Percentiles rank a stretch among this genome's conserved stretches.
phyloP scores from a whole-genome alignment of 2,888 invertebrate species.

The Microplitis deprimator region DNA sequence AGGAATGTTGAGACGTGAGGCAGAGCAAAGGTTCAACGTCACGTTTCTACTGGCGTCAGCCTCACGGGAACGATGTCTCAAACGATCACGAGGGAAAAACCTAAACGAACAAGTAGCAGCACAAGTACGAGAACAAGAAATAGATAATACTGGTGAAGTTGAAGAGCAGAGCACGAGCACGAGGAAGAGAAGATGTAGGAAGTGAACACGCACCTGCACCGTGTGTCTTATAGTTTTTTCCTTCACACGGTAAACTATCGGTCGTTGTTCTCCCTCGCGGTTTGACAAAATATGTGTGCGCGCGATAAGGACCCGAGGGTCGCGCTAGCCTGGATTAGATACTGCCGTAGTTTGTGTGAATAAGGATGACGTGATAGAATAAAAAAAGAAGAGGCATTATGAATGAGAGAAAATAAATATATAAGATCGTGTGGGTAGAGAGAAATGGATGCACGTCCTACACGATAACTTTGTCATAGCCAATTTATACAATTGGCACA shows the following conservation, averaged over 20 bases:
- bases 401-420: conserved; percentile 4
- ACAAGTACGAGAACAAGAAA: conserved; percentile 44
- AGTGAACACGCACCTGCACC: conserved; percentile 54
- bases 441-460: conserved; percentile 25
- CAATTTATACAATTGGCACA: conserved; percentile 70
- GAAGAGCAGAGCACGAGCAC: conserved; percentile 33
- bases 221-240: conserved; percentile 16
- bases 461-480: conserved; percentile 70
- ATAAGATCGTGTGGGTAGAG: conserved; percentile 2
- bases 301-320: conserved; percentile 30
- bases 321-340: not conserved
- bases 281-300: conserved; percentile 54
- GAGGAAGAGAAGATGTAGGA: conserved; percentile 30
- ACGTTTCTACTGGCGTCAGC: conserved; percentile 57
- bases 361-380: conserved; percentile 33
- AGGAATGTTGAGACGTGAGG: conserved; percentile 37
- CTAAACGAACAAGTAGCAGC: conserved; percentile 6
- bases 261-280: conserved; percentile 52
- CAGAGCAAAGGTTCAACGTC: conserved; percentile 61
- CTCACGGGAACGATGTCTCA: conserved; percentile 70
- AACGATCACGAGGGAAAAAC: conserved; percentile 66
- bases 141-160: not conserved
- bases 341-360: conserved; percentile 3
- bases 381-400: not conserved
- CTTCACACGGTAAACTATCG: conserved; percentile 53